Evolutionary conservation across 2,888 invertebrate species (phyloP), one percentile per base, ranked within the genome.

Genomic region (Eumacrocentrus americanus): DNA sequence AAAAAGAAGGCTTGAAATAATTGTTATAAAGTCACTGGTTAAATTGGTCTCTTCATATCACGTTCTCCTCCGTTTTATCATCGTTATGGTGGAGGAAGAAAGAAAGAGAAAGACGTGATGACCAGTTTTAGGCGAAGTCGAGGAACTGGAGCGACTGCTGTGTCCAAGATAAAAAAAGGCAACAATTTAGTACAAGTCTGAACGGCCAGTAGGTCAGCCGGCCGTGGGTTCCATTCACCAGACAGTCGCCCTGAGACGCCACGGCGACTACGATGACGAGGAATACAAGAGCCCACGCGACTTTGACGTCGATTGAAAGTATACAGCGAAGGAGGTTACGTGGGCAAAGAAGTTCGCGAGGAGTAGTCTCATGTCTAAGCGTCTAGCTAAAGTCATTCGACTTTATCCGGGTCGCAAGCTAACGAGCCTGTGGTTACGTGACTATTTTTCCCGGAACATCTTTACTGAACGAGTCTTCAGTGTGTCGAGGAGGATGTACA

Each of bases 121-220:
- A 42, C 52, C 51, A 58, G 54, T 59, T 64, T 64, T 61, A 59
- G 64, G 61, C 50, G 61, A 60, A 40, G 59, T 54, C 58, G 58
- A 47, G 18, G 56, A 61, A 59, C 46, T 54, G 59, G 61, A 61
- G 57, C 56, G 55, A 56, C 35, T 50, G 46, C 16, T 53, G 22
- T 34, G 44, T 35, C 23, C 22, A 53, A 47, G 38, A 51, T n/a
- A 16, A 20, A 34, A 37, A 34, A 46, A 16, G 38, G 58, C 23
- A 40, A 65, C 59, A 57, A 67, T 67, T 67, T 63, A 62, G 63
- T 67, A 51, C 64, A 66, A 62, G 58, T 58, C 58, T 61, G 62
- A 62, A 64, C 61, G 66, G 66, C 60, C 63, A 67, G 67, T 67
- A 65, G 67, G 67, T 67, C 67, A 67, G 63, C 63, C 61, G 65